A percentile compares a stretch with the other conserved stretches of the same genome.
Conservation (phyloP, 2,888 invertebrate genomes). For the Empis livida region DNA sequence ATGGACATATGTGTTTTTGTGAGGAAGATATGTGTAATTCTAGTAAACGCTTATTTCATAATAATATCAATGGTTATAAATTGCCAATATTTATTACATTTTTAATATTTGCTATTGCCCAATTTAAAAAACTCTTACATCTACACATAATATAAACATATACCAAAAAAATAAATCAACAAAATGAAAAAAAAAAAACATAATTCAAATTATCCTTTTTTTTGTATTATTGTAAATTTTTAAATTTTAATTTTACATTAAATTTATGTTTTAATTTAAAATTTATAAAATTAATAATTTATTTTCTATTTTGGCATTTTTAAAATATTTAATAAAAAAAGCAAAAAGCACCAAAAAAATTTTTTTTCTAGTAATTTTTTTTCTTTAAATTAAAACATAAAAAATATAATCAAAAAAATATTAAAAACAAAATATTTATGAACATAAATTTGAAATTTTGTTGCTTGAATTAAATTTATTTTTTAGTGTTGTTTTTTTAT, state of each 20-base stretch:
- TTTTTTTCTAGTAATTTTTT: too few relatives aligned
- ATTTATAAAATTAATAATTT: too few relatives aligned
- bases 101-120: slow-evolving; percentile 10
- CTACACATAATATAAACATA: slow-evolving; percentile 11
- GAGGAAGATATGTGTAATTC: slow-evolving; percentile 92
- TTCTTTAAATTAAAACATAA: too few relatives aligned
- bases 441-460: too few relatives aligned
- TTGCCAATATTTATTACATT: slow-evolving; percentile 24
- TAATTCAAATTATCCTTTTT: slow-evolving; percentile 1
- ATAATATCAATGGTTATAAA: slow-evolving; percentile 20
- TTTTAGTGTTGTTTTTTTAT: too few relatives aligned
- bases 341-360: too few relatives aligned
- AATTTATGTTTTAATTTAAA: slow-evolving; percentile 7
- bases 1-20: slow-evolving; percentile 97
- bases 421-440: too few relatives aligned
- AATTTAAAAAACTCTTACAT: slow-evolving; percentile 9
- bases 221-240: slow-evolving; percentile 1
- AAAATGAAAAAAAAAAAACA: neutral
- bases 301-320: too few relatives aligned
- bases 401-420: too few relatives aligned
- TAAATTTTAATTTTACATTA: slow-evolving; percentile 5
- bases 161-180: slow-evolving; percentile 6
- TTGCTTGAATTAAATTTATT: too few relatives aligned
- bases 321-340: too few relatives aligned
- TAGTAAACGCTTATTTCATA: slow-evolving; percentile 33